These are phyloP conservation scores for Andrena dorsata DNA, from an alignment of 2,888 invertebrate genomes.

Conservation along the genomic window DNA sequence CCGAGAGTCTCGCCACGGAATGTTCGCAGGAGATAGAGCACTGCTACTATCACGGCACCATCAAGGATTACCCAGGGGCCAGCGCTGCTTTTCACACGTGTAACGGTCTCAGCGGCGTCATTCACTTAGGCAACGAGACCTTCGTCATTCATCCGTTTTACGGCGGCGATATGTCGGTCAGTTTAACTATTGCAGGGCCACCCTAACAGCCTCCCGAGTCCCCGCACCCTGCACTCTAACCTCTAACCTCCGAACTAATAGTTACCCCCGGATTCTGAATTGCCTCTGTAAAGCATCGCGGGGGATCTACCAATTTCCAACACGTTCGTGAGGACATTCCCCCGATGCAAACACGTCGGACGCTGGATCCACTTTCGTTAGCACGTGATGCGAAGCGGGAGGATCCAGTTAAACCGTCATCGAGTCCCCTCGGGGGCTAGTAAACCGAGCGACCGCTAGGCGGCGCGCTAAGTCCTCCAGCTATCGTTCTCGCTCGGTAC, in stretches of 20 bases:
- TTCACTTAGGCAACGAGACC: conserved; percentile 98
- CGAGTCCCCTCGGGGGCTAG: conserved; percentile 13
- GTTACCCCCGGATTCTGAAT: too few species aligned
- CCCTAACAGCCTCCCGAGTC: neutral
- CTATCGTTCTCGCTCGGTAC: conserved; percentile 3
- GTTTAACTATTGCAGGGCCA: conserved; percentile 84
- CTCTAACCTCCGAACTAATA: too few species aligned
- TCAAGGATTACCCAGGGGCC: conserved; percentile 98
- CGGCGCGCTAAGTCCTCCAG: conserved; percentile 13
- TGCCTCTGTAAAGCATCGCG: too few species aligned
- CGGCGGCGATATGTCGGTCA: conserved; percentile 98
- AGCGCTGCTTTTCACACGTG: conserved; percentile 99
- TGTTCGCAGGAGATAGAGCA: conserved; percentile 95
- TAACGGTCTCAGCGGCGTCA: conserved; percentile 98
- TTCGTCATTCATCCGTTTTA: conserved; percentile 99
- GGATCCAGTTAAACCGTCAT: conserved; percentile 54
- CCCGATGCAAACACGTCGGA: conserved; percentile 11
- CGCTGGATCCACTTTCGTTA: conserved; percentile 44
- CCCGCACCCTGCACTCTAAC: too few species aligned
- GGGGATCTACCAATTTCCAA: too few species aligned
- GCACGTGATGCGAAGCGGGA: conserved; percentile 36
- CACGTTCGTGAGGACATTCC: too few species aligned
- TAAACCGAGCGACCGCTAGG: conserved; percentile 27
- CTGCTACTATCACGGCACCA: conserved; percentile 99
- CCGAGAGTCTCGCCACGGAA: neutral